phyloP scores from a whole-genome alignment of 2,797 vertebrate genomes.

The Gymnodraco acuticeps region DNA sequence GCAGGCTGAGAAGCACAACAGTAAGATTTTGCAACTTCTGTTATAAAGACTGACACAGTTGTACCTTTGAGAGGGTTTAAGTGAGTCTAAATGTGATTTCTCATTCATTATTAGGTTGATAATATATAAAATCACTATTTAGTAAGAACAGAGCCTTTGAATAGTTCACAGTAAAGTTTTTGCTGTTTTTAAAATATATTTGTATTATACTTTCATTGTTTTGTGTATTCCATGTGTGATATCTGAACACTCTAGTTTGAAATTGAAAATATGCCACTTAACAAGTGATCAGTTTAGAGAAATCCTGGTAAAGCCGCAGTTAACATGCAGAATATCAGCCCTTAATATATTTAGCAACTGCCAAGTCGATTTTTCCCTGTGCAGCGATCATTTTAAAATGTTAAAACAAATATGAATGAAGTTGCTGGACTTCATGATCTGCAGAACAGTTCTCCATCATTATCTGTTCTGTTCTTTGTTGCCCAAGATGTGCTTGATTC shows the following conservation, averaged over 20 bases:
- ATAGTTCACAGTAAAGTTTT: background rate
- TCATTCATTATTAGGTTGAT: background rate
- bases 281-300: background rate
- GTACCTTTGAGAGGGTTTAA: background rate
- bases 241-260: background rate
- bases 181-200: too few species aligned
- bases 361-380: background rate
- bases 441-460: background rate
- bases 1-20: conserved; percentile 29
- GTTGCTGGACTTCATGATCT: background rate
- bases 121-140: background rate
- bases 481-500: background rate
- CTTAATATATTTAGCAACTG: background rate
- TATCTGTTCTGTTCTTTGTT: background rate
- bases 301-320: background rate
- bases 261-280: background rate
- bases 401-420: too few species aligned
- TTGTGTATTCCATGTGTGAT: too few species aligned
- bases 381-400: background rate
- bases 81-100: background rate
- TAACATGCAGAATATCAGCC: background rate
- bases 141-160: background rate
- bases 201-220: too few species aligned
- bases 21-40: conserved; percentile 36
- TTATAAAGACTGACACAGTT: conserved; percentile 26